Evolutionary conservation across 2,888 invertebrate species (phyloP), one percentile per base, ranked within the genome.

Genomic region (Ptilodon capucinus): DNA sequence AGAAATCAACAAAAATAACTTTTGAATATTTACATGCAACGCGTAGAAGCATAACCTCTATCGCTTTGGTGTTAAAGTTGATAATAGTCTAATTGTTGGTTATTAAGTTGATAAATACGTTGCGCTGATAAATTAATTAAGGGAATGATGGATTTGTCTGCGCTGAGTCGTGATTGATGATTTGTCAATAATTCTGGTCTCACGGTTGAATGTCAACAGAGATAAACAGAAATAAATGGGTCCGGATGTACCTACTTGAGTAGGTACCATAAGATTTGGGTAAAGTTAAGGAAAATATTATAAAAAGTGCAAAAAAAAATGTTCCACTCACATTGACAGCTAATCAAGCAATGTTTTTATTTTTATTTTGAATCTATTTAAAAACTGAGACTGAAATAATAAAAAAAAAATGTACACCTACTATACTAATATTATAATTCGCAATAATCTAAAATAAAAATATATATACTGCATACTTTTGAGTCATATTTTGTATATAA

Each of bases 141-240:
- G 58, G 51, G 72, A 67, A 78, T 79, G 78, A 81, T 77, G 70
- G 76, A 81, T 76, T 67, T 60, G 69, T 62, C 65, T 57, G 59
- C 45, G 63, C 50, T 57, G 64, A 67, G 68, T 56, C 56, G 69
- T 86, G 86, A 86, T 84, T 81, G 84, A 86, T 86, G 76, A 71
- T 76, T 75, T 76, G 79, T 83, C 84, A 82, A 84, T 79, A 75
- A 69, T 69, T 70, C 71, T 64, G 64, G 60, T 62, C 46, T 60
- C 56, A 57, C 60, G 69, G 65, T 68, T 65, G 64, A 74, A 70
- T 71, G 72, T 73, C 73, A 73, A 70, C 64, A 63, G 19, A 25
- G 64, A 64, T 59, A 65, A 56, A 55, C 48, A 54, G 39, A 57
- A 49, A 56, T 54, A 51, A 60, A 61, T 61, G 52, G 49, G 9